These are phyloP conservation scores for Pandion haliaetus DNA, from an alignment of 2,113 vertebrate species.

Conservation along the genomic window DNA sequence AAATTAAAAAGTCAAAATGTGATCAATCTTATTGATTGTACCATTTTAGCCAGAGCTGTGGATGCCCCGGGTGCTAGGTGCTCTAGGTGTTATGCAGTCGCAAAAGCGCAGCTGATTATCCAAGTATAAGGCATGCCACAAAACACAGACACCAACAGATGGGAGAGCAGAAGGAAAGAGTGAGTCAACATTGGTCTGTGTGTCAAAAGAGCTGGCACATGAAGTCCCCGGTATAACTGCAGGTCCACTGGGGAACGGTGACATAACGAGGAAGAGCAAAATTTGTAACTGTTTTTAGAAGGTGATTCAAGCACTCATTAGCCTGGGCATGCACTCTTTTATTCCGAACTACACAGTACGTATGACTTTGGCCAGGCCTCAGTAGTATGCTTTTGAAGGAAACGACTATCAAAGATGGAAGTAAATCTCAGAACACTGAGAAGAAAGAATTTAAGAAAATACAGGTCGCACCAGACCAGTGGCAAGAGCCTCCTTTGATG, in stretches of 20 bases:
- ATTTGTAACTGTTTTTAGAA: neutral
- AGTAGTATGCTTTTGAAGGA: neutral
- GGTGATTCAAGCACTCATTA: neutral
- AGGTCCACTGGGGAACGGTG: neutral
- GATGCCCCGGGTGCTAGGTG: neutral
- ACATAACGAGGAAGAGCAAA: neutral
- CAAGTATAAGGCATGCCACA: neutral
- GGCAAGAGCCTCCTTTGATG: neutral
- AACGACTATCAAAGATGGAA: neutral
- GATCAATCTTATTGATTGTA: neutral
- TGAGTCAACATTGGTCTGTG: neutral
- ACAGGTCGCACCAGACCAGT: neutral
- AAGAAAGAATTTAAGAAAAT: neutral
- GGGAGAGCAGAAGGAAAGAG: conserved; percentile 35
- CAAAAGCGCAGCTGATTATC: neutral
- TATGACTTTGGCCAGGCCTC: neutral
- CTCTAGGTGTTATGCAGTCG: neutral
- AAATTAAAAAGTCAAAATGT: neutral
- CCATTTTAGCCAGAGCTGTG: neutral
- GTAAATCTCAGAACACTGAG: neutral
- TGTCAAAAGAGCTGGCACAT: conserved; percentile 1
- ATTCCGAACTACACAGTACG: neutral
- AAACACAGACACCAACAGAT: neutral
- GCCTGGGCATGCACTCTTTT: neutral
- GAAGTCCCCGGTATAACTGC: neutral